These are phyloP conservation scores for Ochropleura leucogaster DNA, from an alignment of 2,888 invertebrate species.

Conservation along the genomic window DNA sequence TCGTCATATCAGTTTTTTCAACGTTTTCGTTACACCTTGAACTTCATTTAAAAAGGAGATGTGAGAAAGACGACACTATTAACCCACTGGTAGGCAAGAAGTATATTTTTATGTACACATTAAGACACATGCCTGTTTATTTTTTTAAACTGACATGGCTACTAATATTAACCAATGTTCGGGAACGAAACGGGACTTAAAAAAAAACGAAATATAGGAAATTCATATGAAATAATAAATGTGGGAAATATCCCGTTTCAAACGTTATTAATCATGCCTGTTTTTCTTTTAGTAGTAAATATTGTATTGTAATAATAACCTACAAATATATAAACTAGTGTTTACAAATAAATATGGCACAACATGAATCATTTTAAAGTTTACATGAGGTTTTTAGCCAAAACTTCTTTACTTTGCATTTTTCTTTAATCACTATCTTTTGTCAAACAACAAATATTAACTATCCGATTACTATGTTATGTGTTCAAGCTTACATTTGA, in stretches of 20 bases:
- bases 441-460: slow-evolving; percentile 50
- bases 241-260: too few relatives aligned
- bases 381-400: slow-evolving; percentile 3
- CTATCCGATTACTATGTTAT: slow-evolving; percentile 46
- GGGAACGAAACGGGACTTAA: too few relatives aligned
- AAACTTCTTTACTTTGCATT: background rate
- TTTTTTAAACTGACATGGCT: too few relatives aligned
- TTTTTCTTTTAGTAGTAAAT: too few relatives aligned
- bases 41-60: slow-evolving; percentile 21
- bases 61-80: background rate
- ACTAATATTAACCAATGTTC: too few relatives aligned
- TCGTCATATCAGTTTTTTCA: slow-evolving; percentile 52
- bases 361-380: slow-evolving; percentile 8
- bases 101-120: background rate
- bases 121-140: too few relatives aligned
- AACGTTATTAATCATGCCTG: too few relatives aligned
- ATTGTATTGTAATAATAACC: too few relatives aligned
- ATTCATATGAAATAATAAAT: too few relatives aligned
- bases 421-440: slow-evolving; percentile 18
- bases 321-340: background rate
- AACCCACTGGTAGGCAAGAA: background rate
- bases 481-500: slow-evolving; percentile 52
- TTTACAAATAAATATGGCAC: background rate
- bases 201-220: too few relatives aligned
- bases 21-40: slow-evolving; percentile 37